phyloP scores from a whole-genome alignment of 2,797 vertebrate genomes.

The Megaceryle alcyon region DNA sequence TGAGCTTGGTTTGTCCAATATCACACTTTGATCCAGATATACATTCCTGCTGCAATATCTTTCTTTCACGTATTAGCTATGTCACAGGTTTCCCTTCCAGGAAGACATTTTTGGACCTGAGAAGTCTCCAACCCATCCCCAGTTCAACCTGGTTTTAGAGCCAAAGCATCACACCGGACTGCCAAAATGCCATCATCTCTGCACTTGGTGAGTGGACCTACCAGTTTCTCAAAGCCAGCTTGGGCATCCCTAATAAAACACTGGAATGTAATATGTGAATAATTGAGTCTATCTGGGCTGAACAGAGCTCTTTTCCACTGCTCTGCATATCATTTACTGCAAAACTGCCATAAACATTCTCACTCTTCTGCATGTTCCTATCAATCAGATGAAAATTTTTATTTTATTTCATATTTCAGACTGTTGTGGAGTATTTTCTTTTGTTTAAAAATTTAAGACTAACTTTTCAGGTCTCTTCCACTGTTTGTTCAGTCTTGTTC shows the following conservation, averaged over 20 bases:
- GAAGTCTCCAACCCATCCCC: not conserved
- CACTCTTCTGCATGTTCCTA: not conserved
- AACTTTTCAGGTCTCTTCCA: not conserved
- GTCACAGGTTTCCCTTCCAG: not conserved
- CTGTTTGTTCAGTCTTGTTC: not conserved
- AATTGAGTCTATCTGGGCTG: not conserved
- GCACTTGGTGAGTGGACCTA: not conserved
- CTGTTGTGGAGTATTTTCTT: not conserved
- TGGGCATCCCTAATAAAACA: not conserved
- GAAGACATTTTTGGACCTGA: not conserved
- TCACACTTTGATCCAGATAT: not conserved
- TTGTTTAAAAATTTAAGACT: not conserved
- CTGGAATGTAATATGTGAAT: not conserved
- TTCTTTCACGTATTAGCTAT: not conserved
- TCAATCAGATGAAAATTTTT: not conserved
- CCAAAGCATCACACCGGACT: not conserved
- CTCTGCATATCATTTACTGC: not conserved
- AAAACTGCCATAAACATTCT: not conserved
- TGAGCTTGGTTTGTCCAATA: accelerated
- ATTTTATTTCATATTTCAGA: not conserved
- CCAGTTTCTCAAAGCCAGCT: not conserved
- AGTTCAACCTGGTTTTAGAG: not conserved
- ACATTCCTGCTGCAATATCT: accelerated
- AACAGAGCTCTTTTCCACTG: not conserved
- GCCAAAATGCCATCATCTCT: not conserved